A percentile compares a stretch with the other conserved stretches of the same genome.
phyloP scores from a whole-genome alignment of 2,113 vertebrate species.

The Datnioides undecimradiatus region DNA sequence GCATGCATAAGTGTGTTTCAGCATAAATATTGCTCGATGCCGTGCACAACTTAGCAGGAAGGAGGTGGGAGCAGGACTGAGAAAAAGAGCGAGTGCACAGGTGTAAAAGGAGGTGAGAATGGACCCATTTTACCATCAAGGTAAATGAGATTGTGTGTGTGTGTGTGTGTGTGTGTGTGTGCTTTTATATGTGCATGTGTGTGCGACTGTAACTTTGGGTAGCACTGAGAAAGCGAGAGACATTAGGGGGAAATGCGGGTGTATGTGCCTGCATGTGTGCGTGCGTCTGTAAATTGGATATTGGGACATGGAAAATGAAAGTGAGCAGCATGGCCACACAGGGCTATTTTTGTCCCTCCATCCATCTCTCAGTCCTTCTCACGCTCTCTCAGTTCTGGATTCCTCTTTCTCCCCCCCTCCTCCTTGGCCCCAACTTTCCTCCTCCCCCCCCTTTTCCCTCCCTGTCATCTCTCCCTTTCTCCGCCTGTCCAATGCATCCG shows the following conservation, averaged over 20 bases:
- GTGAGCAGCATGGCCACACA: slow-evolving; percentile 72
- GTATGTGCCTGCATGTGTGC: slow-evolving; percentile 26
- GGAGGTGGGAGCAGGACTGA: background rate
- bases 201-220: slow-evolving; percentile 4
- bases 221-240: slow-evolving; percentile 27
- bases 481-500: slow-evolving; percentile 25
- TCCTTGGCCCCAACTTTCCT: slow-evolving; percentile 28
- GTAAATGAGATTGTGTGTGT: slow-evolving; percentile 14
- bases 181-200: background rate
- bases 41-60: background rate
- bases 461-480: slow-evolving; percentile 21
- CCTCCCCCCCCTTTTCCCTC: slow-evolving; percentile 9
- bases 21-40: background rate
- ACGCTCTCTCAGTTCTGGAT: slow-evolving; percentile 48
- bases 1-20: slow-evolving; percentile 7
- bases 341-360: slow-evolving; percentile 77
- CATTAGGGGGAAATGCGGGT: slow-evolving; percentile 13
- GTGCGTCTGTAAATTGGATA: slow-evolving; percentile 70
- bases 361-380: slow-evolving; percentile 69
- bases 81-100: background rate
- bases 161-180: background rate
- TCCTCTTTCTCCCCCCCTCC: slow-evolving; percentile 11
- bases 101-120: slow-evolving; percentile 25
- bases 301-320: slow-evolving; percentile 75
- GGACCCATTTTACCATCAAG: slow-evolving; percentile 23